These are phyloP conservation scores for Phrynosoma platyrhinos DNA, from an alignment of 2,113 vertebrate genomes.

Conservation along the genomic window DNA sequence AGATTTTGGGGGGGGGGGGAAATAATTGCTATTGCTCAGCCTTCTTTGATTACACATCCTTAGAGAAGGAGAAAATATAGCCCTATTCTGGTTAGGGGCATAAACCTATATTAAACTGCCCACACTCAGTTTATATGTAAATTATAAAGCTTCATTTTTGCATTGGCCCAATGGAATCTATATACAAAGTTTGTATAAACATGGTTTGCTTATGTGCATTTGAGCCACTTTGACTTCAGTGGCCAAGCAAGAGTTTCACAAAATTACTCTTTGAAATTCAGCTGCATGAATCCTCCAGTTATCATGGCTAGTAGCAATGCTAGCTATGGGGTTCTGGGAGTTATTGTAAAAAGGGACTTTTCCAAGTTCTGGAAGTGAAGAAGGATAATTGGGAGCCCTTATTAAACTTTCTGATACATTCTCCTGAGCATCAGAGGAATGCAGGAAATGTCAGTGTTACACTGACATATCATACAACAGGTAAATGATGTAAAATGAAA, in stretches of 20 bases:
- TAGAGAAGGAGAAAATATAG: constrained; percentile 71
- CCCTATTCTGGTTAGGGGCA: constrained; percentile 72
- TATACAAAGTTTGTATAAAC: neutral
- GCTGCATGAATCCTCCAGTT: constrained; percentile 39
- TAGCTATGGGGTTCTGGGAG: constrained; percentile 27
- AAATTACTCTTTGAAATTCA: constrained; percentile 59
- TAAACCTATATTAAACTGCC: constrained; percentile 52
- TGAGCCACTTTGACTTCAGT: constrained; percentile 15
- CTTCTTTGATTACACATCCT: constrained; percentile 79
- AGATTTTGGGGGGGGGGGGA: constrained; percentile 56
- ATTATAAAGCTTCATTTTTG: neutral
- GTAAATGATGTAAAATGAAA: too few relatives aligned
- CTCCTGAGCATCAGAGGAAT: too few relatives aligned
- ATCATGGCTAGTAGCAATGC: neutral
- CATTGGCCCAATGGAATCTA: neutral
- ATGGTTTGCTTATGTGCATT: neutral
- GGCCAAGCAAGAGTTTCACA: constrained; percentile 71
- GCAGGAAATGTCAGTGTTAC: too few relatives aligned
- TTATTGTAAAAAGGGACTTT: neutral
- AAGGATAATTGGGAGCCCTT: too few relatives aligned
- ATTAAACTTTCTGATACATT: too few relatives aligned
- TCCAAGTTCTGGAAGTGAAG: neutral
- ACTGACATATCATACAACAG: too few relatives aligned
- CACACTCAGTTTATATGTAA: neutral
- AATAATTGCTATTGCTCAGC: constrained; percentile 76